Conservation (phyloP, 2,888 invertebrate species). For the Heliconius aoede region DNA sequence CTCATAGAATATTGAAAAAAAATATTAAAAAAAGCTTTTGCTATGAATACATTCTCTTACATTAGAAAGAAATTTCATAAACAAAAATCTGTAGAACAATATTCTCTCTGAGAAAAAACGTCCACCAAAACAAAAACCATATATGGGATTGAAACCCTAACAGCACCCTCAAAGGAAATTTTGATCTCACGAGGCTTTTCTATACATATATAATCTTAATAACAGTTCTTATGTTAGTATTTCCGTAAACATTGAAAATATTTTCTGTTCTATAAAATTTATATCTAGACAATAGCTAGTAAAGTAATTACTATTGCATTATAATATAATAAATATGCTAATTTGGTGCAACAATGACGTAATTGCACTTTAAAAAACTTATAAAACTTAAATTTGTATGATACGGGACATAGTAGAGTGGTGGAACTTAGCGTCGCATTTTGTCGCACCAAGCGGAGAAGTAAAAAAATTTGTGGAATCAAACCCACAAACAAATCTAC, state of each 20-base stretch:
- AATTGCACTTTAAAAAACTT: no score
- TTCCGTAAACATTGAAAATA: background rate
- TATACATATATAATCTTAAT: slow-evolving; percentile 7
- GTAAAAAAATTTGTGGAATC: background rate
- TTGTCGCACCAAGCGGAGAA: background rate
- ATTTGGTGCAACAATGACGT: no score
- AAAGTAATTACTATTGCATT: no score
- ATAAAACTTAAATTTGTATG: background rate
- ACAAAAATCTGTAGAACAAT: background rate
- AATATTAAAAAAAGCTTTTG: background rate
- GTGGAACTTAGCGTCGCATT: background rate
- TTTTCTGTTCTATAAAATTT: background rate
- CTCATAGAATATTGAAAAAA: background rate
- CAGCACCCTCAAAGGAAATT: slow-evolving; percentile 19
- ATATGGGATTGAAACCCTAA: slow-evolving; percentile 17
- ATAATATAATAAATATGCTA: no score
- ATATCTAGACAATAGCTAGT: no score
- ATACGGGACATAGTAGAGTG: background rate
- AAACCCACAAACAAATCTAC: background rate
- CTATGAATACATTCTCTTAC: background rate
- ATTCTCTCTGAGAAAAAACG: background rate
- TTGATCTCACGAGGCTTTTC: slow-evolving; percentile 9
- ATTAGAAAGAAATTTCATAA: background rate
- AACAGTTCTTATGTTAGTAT: background rate
- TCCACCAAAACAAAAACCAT: slow-evolving; percentile 14